phyloP scores from a whole-genome alignment of 2,888 invertebrate species.

The Metalampra italica region DNA sequence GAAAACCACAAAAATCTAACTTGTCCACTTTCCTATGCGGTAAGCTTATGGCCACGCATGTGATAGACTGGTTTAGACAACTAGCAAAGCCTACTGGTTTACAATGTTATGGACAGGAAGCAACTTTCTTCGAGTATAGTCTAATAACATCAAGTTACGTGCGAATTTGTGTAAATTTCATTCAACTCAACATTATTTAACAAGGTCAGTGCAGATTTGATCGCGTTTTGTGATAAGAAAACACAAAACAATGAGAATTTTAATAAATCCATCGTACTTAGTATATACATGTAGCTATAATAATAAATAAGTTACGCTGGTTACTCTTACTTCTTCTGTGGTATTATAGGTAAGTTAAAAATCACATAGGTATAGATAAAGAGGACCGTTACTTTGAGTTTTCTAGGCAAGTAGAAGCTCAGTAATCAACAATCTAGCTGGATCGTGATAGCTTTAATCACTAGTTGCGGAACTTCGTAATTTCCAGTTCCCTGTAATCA shows the following conservation, averaged over 20 bases:
- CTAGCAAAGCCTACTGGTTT: constrained; percentile 22
- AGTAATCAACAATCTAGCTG: constrained; percentile 6
- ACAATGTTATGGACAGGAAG: constrained; percentile 10
- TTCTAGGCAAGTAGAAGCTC: not conserved
- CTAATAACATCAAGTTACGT: not conserved
- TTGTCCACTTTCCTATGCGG: constrained; percentile 53
- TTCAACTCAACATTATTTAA: too few species aligned
- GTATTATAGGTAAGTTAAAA: too few species aligned
- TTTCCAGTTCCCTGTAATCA: constrained; percentile 2
- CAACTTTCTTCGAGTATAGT: constrained; percentile 14
- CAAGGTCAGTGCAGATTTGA: not conserved
- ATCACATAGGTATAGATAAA: too few species aligned
- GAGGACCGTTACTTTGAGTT: not conserved
- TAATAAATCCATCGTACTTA: too few species aligned
- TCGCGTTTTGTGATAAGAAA: too few species aligned
- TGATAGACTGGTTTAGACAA: constrained; percentile 47
- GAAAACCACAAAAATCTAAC: constrained; percentile 60
- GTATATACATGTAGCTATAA: too few species aligned
- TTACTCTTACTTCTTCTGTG: too few species aligned
- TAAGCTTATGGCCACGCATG: constrained; percentile 36
- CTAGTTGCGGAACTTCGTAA: constrained; percentile 12
- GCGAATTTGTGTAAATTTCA: not conserved
- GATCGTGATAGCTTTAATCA: constrained; percentile 13
- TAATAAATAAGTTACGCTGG: too few species aligned
- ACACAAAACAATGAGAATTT: too few species aligned